These are phyloP conservation scores for Macropus fuliginosus DNA, from an alignment of 2,797 vertebrate genomes.

Conservation along the genomic window DNA sequence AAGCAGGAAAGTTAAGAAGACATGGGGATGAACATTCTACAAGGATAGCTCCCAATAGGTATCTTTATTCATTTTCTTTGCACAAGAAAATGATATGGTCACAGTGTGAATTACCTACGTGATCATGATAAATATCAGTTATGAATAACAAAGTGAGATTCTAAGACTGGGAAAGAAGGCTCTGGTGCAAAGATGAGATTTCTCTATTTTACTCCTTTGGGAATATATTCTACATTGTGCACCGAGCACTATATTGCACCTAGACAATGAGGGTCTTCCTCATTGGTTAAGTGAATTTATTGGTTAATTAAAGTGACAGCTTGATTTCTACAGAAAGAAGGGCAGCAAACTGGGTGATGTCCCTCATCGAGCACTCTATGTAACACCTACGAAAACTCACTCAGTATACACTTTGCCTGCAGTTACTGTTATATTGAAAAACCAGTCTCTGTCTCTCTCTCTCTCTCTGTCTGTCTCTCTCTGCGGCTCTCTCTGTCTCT, in stretches of 20 bases:
- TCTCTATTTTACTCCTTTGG: background rate
- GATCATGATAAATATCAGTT: background rate
- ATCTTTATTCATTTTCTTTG: background rate
- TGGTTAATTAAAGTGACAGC: background rate
- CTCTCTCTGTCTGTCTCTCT: no score
- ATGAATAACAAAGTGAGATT: background rate
- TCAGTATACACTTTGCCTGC: no score
- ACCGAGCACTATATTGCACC: background rate
- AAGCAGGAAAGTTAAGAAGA: background rate
- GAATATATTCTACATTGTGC: background rate
- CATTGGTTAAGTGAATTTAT: background rate
- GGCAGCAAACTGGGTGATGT: no score
- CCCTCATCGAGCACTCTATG: no score
- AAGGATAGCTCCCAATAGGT: no score
- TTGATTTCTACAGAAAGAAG: no score
- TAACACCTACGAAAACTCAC: no score
- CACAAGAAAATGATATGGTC: background rate
- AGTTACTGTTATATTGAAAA: no score
- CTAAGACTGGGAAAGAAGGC: background rate
- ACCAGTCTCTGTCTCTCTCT: no score
- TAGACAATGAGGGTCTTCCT: background rate
- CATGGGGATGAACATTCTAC: background rate
- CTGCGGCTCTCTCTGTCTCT: no score
- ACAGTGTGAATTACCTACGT: background rate
- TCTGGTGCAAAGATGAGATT: background rate